Evolutionary conservation across 2,113 vertebrate genomes (phyloP).

Genomic region (Gymnocephalus cernua): DNA sequence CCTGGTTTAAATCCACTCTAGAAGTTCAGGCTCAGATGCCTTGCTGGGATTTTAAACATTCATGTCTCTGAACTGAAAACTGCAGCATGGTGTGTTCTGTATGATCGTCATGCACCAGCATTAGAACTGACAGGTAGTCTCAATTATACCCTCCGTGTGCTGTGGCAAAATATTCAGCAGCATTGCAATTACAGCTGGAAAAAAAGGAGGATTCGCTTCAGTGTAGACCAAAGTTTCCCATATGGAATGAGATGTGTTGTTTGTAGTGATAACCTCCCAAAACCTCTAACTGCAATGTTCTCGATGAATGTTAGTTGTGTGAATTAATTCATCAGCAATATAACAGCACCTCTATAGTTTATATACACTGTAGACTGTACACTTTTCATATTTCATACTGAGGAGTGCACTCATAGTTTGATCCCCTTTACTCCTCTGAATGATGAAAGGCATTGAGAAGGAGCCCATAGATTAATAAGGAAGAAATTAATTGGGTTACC

Average conservation of each 20-base stretch:
- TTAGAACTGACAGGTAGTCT: constrained; percentile 49
- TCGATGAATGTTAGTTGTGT: background rate
- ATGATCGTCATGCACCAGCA: constrained; percentile 43
- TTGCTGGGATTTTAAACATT: constrained; percentile 52
- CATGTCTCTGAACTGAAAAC: constrained; percentile 38
- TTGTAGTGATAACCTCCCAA: constrained; percentile 20
- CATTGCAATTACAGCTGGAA: constrained; percentile 32
- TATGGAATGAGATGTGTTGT: constrained; percentile 23
- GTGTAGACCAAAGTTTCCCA: constrained; percentile 4
- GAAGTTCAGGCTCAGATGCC: background rate
- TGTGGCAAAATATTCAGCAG: constrained; percentile 22
- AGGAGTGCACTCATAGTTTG: background rate
- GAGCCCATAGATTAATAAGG: constrained; percentile 34
- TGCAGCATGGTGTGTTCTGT: constrained; percentile 41
- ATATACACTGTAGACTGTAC: background rate
- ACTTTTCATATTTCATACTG: background rate
- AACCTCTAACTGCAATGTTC: constrained; percentile 14
- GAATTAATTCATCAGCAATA: constrained; percentile 23
- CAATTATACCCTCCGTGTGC: constrained; percentile 27
- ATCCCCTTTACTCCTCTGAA: background rate
- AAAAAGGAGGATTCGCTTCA: constrained; percentile 15
- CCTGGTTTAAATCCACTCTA: constrained; percentile 9
- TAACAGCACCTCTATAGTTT: background rate
- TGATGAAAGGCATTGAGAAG: constrained; percentile 23
- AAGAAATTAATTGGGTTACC: constrained; percentile 42